Conservation (phyloP, 2,797 vertebrate genomes). For the Decapterus maruadsi region DNA sequence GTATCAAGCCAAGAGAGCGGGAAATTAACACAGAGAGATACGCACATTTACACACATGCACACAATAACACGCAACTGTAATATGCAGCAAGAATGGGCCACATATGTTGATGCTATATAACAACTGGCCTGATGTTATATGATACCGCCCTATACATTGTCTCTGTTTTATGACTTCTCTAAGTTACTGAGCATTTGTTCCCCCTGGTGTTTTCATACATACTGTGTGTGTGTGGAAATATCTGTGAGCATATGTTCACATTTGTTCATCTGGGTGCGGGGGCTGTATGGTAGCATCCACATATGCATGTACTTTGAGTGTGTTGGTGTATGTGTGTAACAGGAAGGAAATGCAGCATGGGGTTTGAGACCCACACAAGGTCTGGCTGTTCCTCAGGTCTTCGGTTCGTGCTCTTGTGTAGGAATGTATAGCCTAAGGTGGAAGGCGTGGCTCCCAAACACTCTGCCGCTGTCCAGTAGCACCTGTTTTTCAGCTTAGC, state of each 20-base stretch:
- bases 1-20: conserved; percentile 5
- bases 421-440: conserved; percentile 80
- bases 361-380: conserved; percentile 49
- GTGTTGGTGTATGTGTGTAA: conserved; percentile 17
- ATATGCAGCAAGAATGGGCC: neutral
- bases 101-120: conserved; percentile 51
- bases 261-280: conserved; percentile 36
- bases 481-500: conserved; percentile 81
- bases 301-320: conserved; percentile 34
- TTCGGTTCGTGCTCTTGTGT: conserved; percentile 44
- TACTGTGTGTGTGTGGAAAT: conserved; percentile 5
- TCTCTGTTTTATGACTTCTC: conserved; percentile 42
- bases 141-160: conserved; percentile 42
- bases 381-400: conserved; percentile 49
- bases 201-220: neutral
- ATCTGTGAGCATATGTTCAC: conserved; percentile 10
- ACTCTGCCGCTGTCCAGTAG: conserved; percentile 67
- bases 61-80: conserved; percentile 1
- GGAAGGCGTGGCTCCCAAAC: conserved; percentile 57
- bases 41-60: neutral
- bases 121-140: conserved; percentile 56
- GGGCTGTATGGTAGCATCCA: conserved; percentile 40
- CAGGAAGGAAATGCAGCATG: conserved; percentile 67
- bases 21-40: conserved; percentile 15
- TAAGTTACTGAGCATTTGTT: conserved; percentile 32